Conservation (phyloP, 2,888 invertebrate genomes). For the Sinotaia quadrata region DNA sequence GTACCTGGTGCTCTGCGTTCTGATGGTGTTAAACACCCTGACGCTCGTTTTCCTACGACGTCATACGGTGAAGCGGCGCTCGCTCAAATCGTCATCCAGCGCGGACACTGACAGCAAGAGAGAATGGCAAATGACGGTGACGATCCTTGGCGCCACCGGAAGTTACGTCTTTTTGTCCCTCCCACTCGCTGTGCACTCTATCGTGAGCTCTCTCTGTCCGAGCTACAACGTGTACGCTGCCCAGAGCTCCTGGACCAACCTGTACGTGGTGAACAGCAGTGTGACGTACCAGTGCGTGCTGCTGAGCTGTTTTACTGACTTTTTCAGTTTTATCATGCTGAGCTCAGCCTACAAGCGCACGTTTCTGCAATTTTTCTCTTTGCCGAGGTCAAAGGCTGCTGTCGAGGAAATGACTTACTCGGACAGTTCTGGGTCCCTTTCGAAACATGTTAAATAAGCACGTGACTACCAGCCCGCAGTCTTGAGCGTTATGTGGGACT, state of each 20-base stretch:
- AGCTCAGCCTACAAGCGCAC: neutral
- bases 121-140: constrained; percentile 1
- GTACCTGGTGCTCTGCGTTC: neutral
- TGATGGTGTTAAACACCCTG: neutral
- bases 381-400: no score
- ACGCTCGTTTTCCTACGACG: neutral
- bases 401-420: no score
- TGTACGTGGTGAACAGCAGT: neutral
- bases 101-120: neutral
- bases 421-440: no score
- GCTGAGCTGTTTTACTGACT: neutral
- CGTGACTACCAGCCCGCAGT: no score
- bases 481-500: no score
- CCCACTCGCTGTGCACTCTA: neutral
- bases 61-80: neutral
- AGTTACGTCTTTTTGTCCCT: constrained; percentile 1
- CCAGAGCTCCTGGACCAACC: neutral
- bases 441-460: no score
- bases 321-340: neutral
- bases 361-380: neutral
- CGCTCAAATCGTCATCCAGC: neutral
- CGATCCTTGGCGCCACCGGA: neutral
- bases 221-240: neutral
- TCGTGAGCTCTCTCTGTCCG: neutral
- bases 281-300: neutral